phyloP scores from a whole-genome alignment of 2,113 vertebrate species.

The Cisticola juncidis region DNA sequence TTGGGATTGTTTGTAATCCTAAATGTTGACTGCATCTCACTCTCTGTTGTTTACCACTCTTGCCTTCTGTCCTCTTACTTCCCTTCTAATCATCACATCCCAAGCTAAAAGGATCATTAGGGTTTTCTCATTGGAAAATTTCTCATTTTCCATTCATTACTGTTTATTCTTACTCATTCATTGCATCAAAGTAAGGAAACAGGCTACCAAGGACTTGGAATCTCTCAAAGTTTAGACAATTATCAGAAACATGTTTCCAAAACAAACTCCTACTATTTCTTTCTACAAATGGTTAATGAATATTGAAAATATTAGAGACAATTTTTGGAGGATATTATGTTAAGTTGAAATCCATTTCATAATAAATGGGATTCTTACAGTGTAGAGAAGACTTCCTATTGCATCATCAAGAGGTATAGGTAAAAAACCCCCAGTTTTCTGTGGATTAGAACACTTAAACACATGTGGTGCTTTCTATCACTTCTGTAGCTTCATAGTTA shows the following conservation, averaged over 20 bases:
- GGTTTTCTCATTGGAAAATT: too few relatives aligned
- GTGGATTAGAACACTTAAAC: not conserved
- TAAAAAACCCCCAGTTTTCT: not conserved
- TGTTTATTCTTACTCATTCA: not conserved
- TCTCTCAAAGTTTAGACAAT: not conserved
- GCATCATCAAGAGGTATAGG: not conserved
- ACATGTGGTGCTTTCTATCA: not conserved
- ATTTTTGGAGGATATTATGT: not conserved
- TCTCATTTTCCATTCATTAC: not conserved
- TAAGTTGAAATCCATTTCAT: not conserved
- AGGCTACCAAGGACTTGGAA: not conserved
- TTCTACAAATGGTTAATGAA: not conserved
- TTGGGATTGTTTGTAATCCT: not conserved
- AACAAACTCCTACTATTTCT: not conserved
- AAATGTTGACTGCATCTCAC: not conserved
- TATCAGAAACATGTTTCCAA: not conserved
- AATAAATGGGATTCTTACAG: not conserved
- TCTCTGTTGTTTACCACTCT: not conserved
- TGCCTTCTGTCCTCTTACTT: not conserved
- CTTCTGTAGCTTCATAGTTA: constrained; percentile 4
- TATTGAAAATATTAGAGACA: not conserved
- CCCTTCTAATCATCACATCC: not conserved
- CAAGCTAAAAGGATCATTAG: not conserved
- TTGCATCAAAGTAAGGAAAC: not conserved
- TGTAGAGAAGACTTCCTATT: not conserved